phyloP scores from a whole-genome alignment of 2,888 invertebrate genomes.

The Bursaphelenchus okinawaensis region DNA sequence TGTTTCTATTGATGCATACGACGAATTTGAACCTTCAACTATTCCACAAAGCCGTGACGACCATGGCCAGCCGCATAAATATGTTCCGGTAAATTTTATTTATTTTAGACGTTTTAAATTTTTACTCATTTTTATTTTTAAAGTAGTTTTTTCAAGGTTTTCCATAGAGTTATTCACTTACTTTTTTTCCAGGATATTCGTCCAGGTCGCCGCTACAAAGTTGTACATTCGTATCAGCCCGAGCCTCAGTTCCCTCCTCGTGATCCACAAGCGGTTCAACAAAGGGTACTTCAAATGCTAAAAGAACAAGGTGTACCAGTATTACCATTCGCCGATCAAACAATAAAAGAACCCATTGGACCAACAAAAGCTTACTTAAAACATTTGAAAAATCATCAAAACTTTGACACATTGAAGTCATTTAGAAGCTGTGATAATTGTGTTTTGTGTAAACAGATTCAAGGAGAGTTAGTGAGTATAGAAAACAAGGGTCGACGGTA shows the following conservation, averaged over 20 bases:
- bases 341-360: slow-evolving; percentile 8
- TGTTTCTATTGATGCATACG: not conserved
- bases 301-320: slow-evolving; percentile 26
- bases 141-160: too few relatives aligned
- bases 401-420: slow-evolving; percentile 17
- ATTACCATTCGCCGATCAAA: slow-evolving; percentile 16
- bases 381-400: slow-evolving; percentile 27
- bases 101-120: too few relatives aligned
- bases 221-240: not conserved
- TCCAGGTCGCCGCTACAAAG: not conserved
- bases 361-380: slow-evolving; percentile 22
- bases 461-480: slow-evolving; percentile 19
- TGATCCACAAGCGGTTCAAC: slow-evolving; percentile 6
- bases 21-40: not conserved
- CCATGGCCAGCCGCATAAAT: slow-evolving; percentile 12
- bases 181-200: not conserved
- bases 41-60: slow-evolving; percentile 8
- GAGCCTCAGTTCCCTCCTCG: not conserved
- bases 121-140: too few relatives aligned
- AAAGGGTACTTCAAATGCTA: slow-evolving; percentile 21
- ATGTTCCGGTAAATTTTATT: slow-evolving; percentile 1
- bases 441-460: slow-evolving; percentile 24
- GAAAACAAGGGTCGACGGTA: not conserved
- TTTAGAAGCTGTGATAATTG: slow-evolving; percentile 24
- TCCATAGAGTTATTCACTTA: too few relatives aligned